Percentiles rank a stretch among this genome's conserved stretches.
phyloP scores from a whole-genome alignment of 2,797 vertebrate genomes.

The Microchirus variegatus region DNA sequence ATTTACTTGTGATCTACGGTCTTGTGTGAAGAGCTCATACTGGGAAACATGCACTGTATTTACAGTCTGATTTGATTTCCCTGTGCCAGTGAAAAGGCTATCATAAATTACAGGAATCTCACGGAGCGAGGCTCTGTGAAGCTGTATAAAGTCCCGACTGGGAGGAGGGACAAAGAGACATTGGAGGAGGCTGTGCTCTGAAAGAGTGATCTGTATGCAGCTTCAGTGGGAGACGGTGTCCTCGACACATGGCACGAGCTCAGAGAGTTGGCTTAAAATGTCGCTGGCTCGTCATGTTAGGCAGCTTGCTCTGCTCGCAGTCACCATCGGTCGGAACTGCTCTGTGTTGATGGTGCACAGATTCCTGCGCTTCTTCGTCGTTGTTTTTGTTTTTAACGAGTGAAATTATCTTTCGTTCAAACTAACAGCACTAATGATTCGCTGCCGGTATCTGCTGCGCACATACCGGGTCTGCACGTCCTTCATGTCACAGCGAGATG shows the following conservation, averaged over 20 bases:
- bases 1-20: constrained; percentile 64
- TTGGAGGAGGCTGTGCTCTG: constrained; percentile 55
- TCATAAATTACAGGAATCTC: constrained; percentile 72
- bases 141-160: constrained; percentile 61
- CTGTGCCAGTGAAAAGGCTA: constrained; percentile 63
- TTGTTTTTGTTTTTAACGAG: constrained; percentile 22
- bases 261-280: constrained; percentile 56
- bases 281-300: constrained; percentile 53
- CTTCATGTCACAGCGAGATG: constrained; percentile 60
- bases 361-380: constrained; percentile 31
- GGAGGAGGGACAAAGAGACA: constrained; percentile 60
- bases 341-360: constrained; percentile 9
- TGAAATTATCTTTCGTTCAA: constrained; percentile 46
- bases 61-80: constrained; percentile 78
- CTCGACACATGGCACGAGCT: constrained; percentile 66
- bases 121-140: constrained; percentile 54
- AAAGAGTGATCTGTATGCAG: constrained; percentile 62
- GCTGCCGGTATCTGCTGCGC: constrained; percentile 45
- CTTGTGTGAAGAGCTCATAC: constrained; percentile 54
- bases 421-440: constrained; percentile 46
- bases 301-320: constrained; percentile 36
- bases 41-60: constrained; percentile 73
- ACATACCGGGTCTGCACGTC: constrained; percentile 46
- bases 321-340: constrained; percentile 25
- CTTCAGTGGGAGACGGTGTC: constrained; percentile 62